Evolutionary conservation across 2,888 invertebrate species (phyloP).

Genomic region (Teleogryllus oceanicus): DNA sequence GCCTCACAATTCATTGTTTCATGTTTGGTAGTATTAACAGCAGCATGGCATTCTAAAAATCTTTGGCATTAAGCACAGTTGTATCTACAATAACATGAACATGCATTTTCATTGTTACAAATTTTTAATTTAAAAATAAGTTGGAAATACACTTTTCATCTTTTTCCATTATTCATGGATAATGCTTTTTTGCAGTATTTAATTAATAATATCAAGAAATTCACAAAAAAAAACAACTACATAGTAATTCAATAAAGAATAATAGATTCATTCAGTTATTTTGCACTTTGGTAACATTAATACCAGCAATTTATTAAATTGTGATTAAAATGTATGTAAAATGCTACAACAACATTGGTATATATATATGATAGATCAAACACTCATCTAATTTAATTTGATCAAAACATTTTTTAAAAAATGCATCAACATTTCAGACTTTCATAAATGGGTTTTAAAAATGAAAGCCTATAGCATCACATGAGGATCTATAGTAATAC

Average conservation of each 20-base stretch:
- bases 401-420: conserved; percentile 11
- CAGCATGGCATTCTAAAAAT: conserved; percentile 21
- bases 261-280: conserved; percentile 18
- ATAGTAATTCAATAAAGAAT: conserved; percentile 20
- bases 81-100: conserved; percentile 24
- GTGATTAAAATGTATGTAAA: conserved; percentile 25
- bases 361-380: conserved; percentile 18
- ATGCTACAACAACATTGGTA: conserved; percentile 21
- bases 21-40: not conserved
- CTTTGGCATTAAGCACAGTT: conserved; percentile 24
- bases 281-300: conserved; percentile 26
- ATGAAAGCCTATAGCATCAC: conserved; percentile 1
- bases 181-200: conserved; percentile 19
- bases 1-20: not conserved
- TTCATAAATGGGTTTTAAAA: conserved; percentile 18
- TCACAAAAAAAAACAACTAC: conserved; percentile 11
- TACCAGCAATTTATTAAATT: not conserved
- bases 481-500: conserved; percentile 19
- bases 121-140: not conserved
- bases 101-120: conserved; percentile 22
- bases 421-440: conserved; percentile 12
- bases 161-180: conserved; percentile 11
- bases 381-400: conserved; percentile 18
- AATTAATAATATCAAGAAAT: conserved; percentile 20
- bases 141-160: conserved; percentile 23